Conservation (phyloP, 1,140 invertebrate genomes). For the Caerostris extrusa region DNA sequence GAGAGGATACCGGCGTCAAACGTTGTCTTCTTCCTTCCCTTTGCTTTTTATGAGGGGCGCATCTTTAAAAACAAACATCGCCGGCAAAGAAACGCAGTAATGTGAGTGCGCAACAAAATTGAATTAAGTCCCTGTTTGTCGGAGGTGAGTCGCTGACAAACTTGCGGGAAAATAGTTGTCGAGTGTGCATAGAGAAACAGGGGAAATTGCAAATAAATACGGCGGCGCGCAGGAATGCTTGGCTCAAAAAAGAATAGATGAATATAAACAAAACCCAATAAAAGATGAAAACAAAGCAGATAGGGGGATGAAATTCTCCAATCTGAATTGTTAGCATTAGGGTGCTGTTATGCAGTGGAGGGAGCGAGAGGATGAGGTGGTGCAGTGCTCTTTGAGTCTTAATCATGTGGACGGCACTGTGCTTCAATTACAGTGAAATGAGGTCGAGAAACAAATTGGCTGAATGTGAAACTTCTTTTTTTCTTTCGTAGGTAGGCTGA, state of each 20-base stretch:
- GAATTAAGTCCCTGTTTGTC: neutral
- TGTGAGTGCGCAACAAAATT: neutral
- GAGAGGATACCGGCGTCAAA: too few relatives aligned
- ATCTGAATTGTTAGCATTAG: constrained; percentile 19
- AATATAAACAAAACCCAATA: neutral
- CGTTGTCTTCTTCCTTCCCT: too few relatives aligned
- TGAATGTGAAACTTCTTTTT: neutral
- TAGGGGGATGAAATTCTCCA: neutral
- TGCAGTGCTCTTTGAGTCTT: constrained; percentile 3
- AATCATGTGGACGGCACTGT: neutral
- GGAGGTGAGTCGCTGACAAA: neutral
- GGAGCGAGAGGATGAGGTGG: too few relatives aligned
- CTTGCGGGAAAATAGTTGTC: neutral
- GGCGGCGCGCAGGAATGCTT: too few relatives aligned
- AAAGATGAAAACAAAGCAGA: neutral
- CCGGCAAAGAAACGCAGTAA: too few relatives aligned
- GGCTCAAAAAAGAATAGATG: neutral
- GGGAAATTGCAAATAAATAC: constrained; percentile 25
- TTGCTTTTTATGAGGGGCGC: too few relatives aligned
- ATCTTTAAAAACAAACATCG: too few relatives aligned
- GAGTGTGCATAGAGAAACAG: neutral
- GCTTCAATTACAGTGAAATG: constrained; percentile 20
- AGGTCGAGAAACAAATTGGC: constrained; percentile 1
- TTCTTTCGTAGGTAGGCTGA: neutral
- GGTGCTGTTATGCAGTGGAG: too few relatives aligned